Evolutionary conservation across 2,797 vertebrate species (phyloP), one percentile per base, ranked within the genome.

Genomic region (Cryptoprocta ferox): DNA sequence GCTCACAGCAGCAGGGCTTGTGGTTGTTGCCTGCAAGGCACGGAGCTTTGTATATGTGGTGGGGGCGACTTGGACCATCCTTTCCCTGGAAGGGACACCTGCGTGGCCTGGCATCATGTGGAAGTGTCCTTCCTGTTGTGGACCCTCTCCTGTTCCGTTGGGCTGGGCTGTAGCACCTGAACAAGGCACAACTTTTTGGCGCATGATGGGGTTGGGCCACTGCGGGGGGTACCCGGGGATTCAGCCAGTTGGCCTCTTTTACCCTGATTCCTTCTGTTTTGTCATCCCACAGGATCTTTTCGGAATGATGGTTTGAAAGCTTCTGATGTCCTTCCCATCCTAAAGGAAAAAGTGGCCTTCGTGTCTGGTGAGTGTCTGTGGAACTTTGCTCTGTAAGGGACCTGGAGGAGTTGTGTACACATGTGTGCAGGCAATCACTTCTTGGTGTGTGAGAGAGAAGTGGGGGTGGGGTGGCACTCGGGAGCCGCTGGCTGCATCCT

Each of bases 321-420:
- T 92, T 99, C 99, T 88, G 99, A 99, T 97, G 99, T 99, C 87
- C 99, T 99, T 96, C 99, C 99, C 59, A 99, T 99, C 97, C 98
- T 99, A 85, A 99, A 99, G 98, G 99, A 99, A 98, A 99, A 99
- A 98, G 99, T 99, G 92, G 99, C 99, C 98, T 99, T 99, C 5
- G 99, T 99, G 75, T 99, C 99, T 98, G 99, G 99, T 99, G 97
- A 98, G 99, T 98, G 92, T 75, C 30, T 61, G 24, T 48, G 12
- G 28, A 70, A 48, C 37, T 50, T 80, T 61, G 42, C 12, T 90
- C 39, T 65, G n/a, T 35, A 59, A 42, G 9, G 37, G 53, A 48
- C 45, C 80, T 81, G n/a, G 68, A 53, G 28, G 93, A 73, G 48
- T 30, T 39, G 30, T 39, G 28, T 19, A 4, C 6, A 1, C 11